phyloP scores from a whole-genome alignment of 2,797 vertebrate species.

The Odontamblyopus lacepedii region DNA sequence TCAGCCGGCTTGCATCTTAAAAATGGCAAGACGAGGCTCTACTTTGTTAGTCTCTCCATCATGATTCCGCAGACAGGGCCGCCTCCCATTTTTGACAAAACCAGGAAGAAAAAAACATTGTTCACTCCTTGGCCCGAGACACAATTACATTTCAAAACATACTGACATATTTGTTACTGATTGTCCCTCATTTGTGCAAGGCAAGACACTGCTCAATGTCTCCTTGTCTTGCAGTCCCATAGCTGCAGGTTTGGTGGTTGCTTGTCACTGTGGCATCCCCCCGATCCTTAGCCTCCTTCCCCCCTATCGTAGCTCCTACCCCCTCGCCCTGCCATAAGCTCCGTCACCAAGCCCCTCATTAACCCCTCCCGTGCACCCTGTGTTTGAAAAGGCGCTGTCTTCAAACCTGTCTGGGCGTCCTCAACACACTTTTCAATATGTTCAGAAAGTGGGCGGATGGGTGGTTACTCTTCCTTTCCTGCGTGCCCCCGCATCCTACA shows the following conservation, averaged over 20 bases:
- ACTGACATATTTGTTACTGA: constrained; percentile 66
- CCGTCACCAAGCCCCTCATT: constrained; percentile 75
- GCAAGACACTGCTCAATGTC: constrained; percentile 47
- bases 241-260: constrained; percentile 54
- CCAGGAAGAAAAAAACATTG: constrained; percentile 47
- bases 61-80: constrained; percentile 36
- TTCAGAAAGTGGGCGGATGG: constrained; percentile 70
- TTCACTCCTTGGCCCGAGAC: constrained; percentile 50
- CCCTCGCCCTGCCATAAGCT: constrained; percentile 67
- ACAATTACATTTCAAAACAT: constrained; percentile 61
- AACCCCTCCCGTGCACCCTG: constrained; percentile 66
- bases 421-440: constrained; percentile 64
- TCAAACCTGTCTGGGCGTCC: constrained; percentile 70
- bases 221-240: constrained; percentile 45
- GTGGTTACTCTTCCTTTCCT: constrained; percentile 58
- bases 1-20: constrained; percentile 47
- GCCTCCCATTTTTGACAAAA: constrained; percentile 47
- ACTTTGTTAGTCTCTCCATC: constrained; percentile 57
- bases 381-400: constrained; percentile 78
- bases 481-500: constrained; percentile 57
- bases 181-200: constrained; percentile 63
- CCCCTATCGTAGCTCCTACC: constrained; percentile 41
- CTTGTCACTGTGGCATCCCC: constrained; percentile 54
- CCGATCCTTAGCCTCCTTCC: constrained; percentile 27
- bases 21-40: constrained; percentile 52